phyloP scores from a whole-genome alignment of 2,113 vertebrate species.

The Cyprinodon variegatus region DNA sequence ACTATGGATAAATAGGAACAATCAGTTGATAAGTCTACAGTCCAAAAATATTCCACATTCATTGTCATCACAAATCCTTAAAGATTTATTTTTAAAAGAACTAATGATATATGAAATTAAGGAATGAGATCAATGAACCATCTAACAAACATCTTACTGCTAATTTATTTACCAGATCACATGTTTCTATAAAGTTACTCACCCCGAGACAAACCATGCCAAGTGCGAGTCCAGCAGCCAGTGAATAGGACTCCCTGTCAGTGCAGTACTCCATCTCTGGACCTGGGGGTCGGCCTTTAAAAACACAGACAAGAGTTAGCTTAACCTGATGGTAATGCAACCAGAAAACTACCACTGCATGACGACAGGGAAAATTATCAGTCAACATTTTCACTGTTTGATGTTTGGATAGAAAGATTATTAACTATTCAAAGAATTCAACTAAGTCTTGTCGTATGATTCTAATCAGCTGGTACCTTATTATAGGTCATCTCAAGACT shows the following conservation, averaged over 20 bases:
- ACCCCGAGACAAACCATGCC: constrained; percentile 99
- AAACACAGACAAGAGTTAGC: constrained; percentile 9
- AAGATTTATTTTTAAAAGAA: neutral
- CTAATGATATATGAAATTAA: neutral
- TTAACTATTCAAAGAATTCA: too few species aligned
- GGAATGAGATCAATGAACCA: neutral
- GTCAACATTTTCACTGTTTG: too few species aligned
- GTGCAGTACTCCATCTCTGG: constrained; percentile 99
- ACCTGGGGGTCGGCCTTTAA: constrained; percentile 88
- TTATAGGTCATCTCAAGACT: too few species aligned
- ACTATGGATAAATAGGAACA: too few species aligned
- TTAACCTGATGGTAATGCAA: neutral
- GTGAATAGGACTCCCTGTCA: constrained; percentile 94
- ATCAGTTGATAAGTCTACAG: too few species aligned
- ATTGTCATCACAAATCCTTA: neutral
- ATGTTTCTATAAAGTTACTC: constrained; percentile 58
- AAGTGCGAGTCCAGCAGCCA: constrained; percentile 93
- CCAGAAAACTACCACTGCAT: neutral
- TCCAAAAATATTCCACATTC: too few species aligned
- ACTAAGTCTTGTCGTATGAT: too few species aligned
- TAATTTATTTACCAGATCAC: neutral
- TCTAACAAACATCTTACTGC: neutral
- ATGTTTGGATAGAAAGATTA: too few species aligned
- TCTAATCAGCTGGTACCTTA: too few species aligned
- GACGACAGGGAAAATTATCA: neutral